These are phyloP conservation scores for Phycodurus eques DNA, from an alignment of 2,113 vertebrate genomes.

Conservation along the genomic window DNA sequence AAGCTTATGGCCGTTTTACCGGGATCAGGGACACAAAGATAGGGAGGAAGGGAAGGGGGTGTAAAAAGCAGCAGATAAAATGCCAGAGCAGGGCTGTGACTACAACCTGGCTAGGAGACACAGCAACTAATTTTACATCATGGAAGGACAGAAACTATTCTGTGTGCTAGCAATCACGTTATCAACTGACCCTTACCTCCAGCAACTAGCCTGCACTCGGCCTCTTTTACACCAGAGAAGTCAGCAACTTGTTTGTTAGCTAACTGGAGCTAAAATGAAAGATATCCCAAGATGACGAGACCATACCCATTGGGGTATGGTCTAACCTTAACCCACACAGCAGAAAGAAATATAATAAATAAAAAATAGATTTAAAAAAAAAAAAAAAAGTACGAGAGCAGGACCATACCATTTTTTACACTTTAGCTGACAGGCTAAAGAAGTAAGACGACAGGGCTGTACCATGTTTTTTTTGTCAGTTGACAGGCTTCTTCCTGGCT, in stretches of 20 bases:
- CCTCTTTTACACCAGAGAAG: neutral
- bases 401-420: neutral
- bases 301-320: too few relatives aligned
- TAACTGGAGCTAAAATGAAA: neutral
- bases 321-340: too few relatives aligned
- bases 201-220: neutral
- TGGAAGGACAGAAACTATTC: conserved; percentile 15
- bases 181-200: neutral
- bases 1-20: conserved; percentile 14
- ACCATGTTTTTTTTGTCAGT: neutral
- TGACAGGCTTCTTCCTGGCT: neutral
- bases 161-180: neutral
- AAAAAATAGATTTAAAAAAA: too few relatives aligned
- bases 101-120: conserved; percentile 39
- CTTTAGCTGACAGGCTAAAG: neutral
- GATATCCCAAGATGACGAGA: too few relatives aligned
- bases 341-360: too few relatives aligned
- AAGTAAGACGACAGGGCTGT: neutral
- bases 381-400: too few relatives aligned
- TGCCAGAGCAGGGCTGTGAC: conserved; percentile 14
- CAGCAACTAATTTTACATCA: conserved; percentile 61
- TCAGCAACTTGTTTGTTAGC: neutral
- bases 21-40: conserved; percentile 28
- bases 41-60: conserved; percentile 33
- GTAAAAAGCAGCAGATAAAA: conserved; percentile 36